phyloP scores from a whole-genome alignment of 2,888 invertebrate species.

The Andrena bucephala region DNA sequence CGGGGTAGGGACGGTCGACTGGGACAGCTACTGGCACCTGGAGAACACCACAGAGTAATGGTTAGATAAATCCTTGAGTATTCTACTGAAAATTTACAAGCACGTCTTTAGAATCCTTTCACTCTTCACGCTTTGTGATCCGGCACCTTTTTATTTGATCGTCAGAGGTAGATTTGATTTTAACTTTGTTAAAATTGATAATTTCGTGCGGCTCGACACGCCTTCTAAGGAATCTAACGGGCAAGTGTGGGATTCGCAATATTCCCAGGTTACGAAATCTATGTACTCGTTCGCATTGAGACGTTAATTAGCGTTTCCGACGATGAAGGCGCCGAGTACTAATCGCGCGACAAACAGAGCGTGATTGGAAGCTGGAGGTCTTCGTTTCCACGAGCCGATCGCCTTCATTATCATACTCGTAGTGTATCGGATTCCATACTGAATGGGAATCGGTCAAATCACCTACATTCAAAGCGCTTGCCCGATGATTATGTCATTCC shows the following conservation, averaged over 20 bases:
- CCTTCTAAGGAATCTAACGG: constrained; percentile 10
- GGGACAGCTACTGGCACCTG: constrained; percentile 83
- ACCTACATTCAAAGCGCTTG: not conserved
- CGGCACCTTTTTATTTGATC: no score
- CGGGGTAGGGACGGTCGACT: constrained; percentile 83
- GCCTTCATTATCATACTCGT: not conserved
- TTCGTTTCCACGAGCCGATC: not conserved
- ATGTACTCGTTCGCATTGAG: constrained; percentile 35
- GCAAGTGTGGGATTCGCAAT: constrained; percentile 17
- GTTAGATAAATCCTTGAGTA: not conserved
- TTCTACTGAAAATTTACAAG: no score
- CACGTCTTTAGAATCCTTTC: no score
- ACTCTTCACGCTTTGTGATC: no score
- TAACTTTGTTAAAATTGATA: no score
- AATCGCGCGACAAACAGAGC: constrained; percentile 57
- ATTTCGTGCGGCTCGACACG: no score
- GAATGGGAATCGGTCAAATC: not conserved
- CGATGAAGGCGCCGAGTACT: constrained; percentile 29
- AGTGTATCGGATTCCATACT: not conserved
- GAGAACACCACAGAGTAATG: constrained; percentile 7
- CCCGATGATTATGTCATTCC: not conserved
- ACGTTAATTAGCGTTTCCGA: constrained; percentile 41
- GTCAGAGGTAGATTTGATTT: no score
- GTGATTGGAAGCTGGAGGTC: constrained; percentile 63
- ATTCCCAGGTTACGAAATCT: constrained; percentile 47